Evolutionary conservation across 2,888 invertebrate genomes (phyloP).

Genomic region (Eilema sororculum): DNA sequence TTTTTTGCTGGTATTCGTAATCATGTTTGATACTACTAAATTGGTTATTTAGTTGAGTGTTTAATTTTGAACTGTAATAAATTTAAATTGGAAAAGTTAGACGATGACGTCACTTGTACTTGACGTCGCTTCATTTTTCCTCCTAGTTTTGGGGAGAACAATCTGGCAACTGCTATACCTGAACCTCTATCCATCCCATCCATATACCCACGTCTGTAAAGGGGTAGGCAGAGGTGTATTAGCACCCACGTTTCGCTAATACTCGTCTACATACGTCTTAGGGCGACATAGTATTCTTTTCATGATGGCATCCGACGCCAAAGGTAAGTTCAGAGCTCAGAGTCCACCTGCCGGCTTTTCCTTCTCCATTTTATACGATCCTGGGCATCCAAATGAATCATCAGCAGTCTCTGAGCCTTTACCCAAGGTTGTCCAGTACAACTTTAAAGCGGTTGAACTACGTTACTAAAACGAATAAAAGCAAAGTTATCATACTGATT

Average conservation of each 20-base stretch:
- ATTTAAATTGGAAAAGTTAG: background rate
- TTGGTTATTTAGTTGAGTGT: background rate
- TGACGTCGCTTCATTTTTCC: background rate
- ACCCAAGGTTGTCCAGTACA: too few relatives aligned
- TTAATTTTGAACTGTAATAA: background rate
- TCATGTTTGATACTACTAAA: conserved; percentile 4
- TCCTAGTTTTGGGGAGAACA: background rate
- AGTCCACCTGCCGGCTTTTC: too few relatives aligned
- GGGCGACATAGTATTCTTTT: background rate
- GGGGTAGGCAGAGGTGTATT: too few relatives aligned
- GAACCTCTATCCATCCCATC: background rate
- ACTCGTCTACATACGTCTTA: background rate
- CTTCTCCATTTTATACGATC: too few relatives aligned
- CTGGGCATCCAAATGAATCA: too few relatives aligned
- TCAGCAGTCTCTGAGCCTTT: too few relatives aligned
- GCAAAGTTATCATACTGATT: background rate
- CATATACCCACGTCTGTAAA: too few relatives aligned
- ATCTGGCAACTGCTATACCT: background rate
- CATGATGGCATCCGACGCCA: too few relatives aligned
- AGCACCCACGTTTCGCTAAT: too few relatives aligned
- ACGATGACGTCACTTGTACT: background rate
- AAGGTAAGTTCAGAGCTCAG: too few relatives aligned
- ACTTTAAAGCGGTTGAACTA: too few relatives aligned
- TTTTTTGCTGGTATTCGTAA: conserved; percentile 11
- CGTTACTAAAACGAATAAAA: too few relatives aligned